Evolutionary conservation across 2,113 vertebrate species (phyloP), one percentile per base, ranked within the genome.

Genomic region (Mandrillus leucophaeus): DNA sequence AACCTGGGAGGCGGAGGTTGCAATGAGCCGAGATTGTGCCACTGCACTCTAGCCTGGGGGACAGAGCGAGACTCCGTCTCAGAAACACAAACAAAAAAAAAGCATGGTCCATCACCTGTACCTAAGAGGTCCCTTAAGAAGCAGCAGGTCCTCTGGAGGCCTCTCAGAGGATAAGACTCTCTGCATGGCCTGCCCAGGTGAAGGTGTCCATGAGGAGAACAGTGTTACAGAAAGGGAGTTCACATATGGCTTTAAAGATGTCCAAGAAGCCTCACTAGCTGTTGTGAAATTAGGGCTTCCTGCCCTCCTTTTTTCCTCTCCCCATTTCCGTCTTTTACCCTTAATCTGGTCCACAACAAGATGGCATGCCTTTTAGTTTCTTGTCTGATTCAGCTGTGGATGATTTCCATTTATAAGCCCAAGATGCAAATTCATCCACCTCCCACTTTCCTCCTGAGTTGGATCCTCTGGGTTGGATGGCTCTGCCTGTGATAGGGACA

Each of bases 121-220:
- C n/a, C 10, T 17, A 48, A 16, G 11, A 52, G 25, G n/a, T 12
- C 61, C 27, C 43, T 50, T 75, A 40, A 45, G 66, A 66, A 17
- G 43, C 10, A 6, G 20, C 27, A 5, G 27, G 27, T 43, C 50
- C 30, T 50, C 79, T 5, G 18, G 80, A 86, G 40, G 43, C 2
- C 55, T 52, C 50, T 90, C 73, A 32, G 30, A 92, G 76, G 68
- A 3, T 32, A 22, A 82, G 48, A 22, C 8, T 30, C 8, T 23
- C 52, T 17, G 14, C 20, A 5, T 13, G 45, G 43, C 57, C 73
- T 22, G 1, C 43, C 66, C 1, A 10, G 14, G 23, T 0, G 0
- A 45, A 72, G 27, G 32, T 52, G 2, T 10, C 12, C 13, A n/a
- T 11, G 17, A 57, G 45, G 72, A 83, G 64, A 22, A 17, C 13